phyloP scores from a whole-genome alignment of 2,888 invertebrate species.

The Megaustenia siamemsis region DNA sequence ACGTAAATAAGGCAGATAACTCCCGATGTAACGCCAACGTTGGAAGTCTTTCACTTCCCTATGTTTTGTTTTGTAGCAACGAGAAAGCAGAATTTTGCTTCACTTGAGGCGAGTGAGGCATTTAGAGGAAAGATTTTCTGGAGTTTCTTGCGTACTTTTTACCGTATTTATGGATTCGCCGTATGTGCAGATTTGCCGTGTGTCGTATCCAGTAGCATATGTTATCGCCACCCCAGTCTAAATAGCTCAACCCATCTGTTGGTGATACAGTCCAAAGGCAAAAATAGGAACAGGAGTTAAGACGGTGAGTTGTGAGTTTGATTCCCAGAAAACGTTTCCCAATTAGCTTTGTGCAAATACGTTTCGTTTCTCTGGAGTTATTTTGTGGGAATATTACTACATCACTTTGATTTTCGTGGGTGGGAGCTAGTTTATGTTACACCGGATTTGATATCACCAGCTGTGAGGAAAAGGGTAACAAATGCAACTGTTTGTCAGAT shows the following conservation, averaged over 20 bases:
- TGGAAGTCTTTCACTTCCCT: conserved; percentile 16
- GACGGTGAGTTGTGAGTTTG: neutral
- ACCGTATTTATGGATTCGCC: conserved; percentile 19
- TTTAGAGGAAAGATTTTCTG: neutral
- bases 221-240: conserved; percentile 14
- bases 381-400: neutral
- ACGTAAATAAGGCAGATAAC: conserved; percentile 30
- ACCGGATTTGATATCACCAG: neutral
- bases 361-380: neutral
- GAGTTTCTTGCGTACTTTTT: conserved; percentile 20
- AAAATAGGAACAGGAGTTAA: conserved; percentile 1
- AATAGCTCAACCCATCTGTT: conserved; percentile 29
- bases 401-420: neutral
- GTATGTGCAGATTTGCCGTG: conserved; percentile 32
- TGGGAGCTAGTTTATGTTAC: neutral
- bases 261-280: conserved; percentile 21
- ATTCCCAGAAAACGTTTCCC: neutral
- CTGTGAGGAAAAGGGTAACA: too few relatives aligned
- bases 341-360: neutral
- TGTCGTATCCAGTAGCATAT: conserved; percentile 35
- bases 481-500: too few relatives aligned
- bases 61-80: conserved; percentile 20
- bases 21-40: neutral
- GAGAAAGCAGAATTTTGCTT: neutral
- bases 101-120: neutral